A percentile compares a stretch with the other conserved stretches of the same genome.
These are phyloP conservation scores for Nymphalis polychloros DNA, from an alignment of 2,888 invertebrate genomes.

Conservation along the genomic window DNA sequence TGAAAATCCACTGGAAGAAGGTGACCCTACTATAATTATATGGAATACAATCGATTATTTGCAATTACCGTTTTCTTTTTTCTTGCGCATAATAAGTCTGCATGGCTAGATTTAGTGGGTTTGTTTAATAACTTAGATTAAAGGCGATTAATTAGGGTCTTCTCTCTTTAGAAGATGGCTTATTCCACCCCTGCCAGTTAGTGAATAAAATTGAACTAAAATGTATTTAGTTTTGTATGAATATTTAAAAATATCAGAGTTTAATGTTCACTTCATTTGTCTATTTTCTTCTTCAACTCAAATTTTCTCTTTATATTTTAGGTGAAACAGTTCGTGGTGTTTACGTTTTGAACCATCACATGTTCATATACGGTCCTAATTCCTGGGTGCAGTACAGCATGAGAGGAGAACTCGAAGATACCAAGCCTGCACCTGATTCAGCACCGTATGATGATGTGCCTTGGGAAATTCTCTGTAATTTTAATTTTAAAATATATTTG, in stretches of 20 bases:
- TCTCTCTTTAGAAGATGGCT: no score
- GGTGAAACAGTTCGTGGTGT: constrained; percentile 76
- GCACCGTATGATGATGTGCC: constrained; percentile 81
- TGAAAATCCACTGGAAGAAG: constrained; percentile 90
- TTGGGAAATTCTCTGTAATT: constrained; percentile 89
- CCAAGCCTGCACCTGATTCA: constrained; percentile 80
- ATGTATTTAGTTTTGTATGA: no score
- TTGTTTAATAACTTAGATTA: no score
- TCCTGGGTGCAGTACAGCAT: constrained; percentile 90
- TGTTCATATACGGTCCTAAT: constrained; percentile 89
- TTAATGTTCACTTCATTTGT: no score
- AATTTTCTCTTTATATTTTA: constrained; percentile 34
- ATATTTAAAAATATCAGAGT: no score
- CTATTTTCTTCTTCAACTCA: neutral
- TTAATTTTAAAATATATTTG: constrained; percentile 8
- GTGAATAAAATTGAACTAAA: no score
- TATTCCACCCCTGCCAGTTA: no score
- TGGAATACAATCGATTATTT: neutral
- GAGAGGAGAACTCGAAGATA: constrained; percentile 86
- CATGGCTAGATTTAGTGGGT: no score
- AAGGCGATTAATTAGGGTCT: no score
- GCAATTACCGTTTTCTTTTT: no score
- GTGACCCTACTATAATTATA: constrained; percentile 43
- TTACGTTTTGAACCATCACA: constrained; percentile 73
- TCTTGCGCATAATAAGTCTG: no score